Evolutionary conservation across 2,888 invertebrate genomes (phyloP), one percentile per base, ranked within the genome.

Genomic region (Polylopha cassiicola): DNA sequence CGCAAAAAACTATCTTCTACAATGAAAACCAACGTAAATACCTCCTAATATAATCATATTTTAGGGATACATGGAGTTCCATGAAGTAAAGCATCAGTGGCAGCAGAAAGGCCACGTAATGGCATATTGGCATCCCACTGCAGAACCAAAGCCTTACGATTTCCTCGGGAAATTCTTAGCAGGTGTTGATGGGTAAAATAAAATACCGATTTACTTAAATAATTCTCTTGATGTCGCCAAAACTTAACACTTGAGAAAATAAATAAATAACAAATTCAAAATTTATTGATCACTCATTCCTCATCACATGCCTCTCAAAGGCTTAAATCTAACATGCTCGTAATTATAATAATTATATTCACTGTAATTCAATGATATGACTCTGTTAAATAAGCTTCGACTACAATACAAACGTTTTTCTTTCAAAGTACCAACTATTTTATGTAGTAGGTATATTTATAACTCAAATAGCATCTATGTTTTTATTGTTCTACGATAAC

Each of bases 21-120:
- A n/a, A n/a, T n/a, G n/a, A n/a, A n/a, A n/a, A n/a, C n/a, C n/a
- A n/a, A n/a, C n/a, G n/a, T n/a, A n/a, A n/a, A n/a, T n/a, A n/a
- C n/a, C n/a, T n/a, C n/a, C n/a, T n/a, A 17, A 24, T 34, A 15
- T 27, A 22, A 39, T 16, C 24, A 33, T 27, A 18, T 24, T 27
- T 54, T 44, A 96, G 95, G 97, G 97, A 23, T 97, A 95, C 87
- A 95, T 97, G 92, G 97, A 98, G 58, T 85, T 98, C 31, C 91
- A 92, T 63, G 98, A 98, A 85, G 82, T 92, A 1, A 91, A 90
- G 0, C 87, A 93, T 47, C 86, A 90, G 8, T 98, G 96, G 96
- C 95, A 95, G 69, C 95, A 95, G 63, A 92, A 92, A 53, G 89
- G 91, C 6, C 93, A 94, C 61, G 64, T 98, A 1, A 95, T 97